Percentiles rank a stretch among this genome's conserved stretches.
These are phyloP conservation scores for Benthochromis sp. DNA, from an alignment of 2,113 vertebrate species.

Conservation along the genomic window DNA sequence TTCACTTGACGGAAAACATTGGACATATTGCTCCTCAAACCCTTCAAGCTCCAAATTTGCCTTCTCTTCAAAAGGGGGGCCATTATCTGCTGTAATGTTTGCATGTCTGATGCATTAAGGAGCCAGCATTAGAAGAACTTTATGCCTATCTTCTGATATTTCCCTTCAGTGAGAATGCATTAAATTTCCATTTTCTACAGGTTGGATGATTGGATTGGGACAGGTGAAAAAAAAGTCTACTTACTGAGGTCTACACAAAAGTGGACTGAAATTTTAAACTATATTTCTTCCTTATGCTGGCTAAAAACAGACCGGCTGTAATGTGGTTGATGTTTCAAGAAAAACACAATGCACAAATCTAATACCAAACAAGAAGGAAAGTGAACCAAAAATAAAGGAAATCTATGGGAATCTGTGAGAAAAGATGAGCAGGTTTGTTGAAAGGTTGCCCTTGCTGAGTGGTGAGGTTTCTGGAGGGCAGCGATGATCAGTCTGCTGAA, in stretches of 20 bases:
- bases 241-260: background rate
- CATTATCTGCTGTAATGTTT: background rate
- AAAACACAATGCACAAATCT: background rate
- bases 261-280: background rate
- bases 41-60: background rate
- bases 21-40: rapidly evolving
- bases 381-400: background rate
- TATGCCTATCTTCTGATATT: background rate
- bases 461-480: conserved; percentile 25
- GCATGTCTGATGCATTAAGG: background rate
- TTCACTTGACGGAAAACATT: background rate
- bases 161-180: background rate
- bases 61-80: background rate
- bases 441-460: conserved; percentile 2
- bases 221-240: background rate
- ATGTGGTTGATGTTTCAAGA: background rate
- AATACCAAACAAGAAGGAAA: background rate
- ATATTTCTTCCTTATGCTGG: background rate
- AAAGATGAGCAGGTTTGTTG: background rate
- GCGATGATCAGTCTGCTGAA: conserved; percentile 42
- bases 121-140: background rate
- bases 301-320: background rate
- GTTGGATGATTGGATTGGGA: background rate
- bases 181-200: background rate
- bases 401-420: background rate